Percentiles rank a stretch among this genome's conserved stretches.
These are phyloP conservation scores for Drosophila equinoxialis DNA, from an alignment of 1,140 invertebrate species.

Conservation along the genomic window DNA sequence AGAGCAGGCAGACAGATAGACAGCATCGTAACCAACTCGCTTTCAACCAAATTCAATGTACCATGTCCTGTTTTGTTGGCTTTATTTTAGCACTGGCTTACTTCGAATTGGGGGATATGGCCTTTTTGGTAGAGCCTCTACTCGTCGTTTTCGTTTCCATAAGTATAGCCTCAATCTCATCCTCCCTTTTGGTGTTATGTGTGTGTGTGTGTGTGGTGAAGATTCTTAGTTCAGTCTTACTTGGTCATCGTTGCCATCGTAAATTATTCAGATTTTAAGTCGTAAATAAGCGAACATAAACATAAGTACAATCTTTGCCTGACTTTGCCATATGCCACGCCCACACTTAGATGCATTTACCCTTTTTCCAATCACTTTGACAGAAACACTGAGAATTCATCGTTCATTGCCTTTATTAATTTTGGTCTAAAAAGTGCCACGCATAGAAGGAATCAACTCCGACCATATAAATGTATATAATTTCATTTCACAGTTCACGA, in stretches of 20 bases:
- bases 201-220: neutral
- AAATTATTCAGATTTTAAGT: slow-evolving; percentile 79
- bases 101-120: neutral
- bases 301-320: slow-evolving; percentile 62
- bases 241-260: slow-evolving; percentile 45
- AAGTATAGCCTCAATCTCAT: neutral
- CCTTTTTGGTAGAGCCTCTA: neutral
- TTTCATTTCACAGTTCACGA: too few relatives aligned
- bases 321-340: slow-evolving; percentile 47
- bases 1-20: slow-evolving; percentile 11
- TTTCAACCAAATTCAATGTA: slow-evolving; percentile 59
- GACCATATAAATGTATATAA: too few relatives aligned
- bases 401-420: too few relatives aligned
- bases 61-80: slow-evolving; percentile 50
- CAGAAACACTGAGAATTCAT: too few relatives aligned
- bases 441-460: too few relatives aligned
- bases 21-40: slow-evolving; percentile 32
- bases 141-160: neutral
- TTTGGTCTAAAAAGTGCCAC: too few relatives aligned
- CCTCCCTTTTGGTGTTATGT: slow-evolving; percentile 37
- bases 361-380: too few relatives aligned
- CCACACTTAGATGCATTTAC: slow-evolving; percentile 14
- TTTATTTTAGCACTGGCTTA: slow-evolving; percentile 16
- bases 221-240: slow-evolving; percentile 37
- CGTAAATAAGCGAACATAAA: slow-evolving; percentile 76